A percentile compares a stretch with the other conserved stretches of the same genome.
Evolutionary conservation across 2,888 invertebrate genomes (phyloP).

Genomic region (Trachelus tabidus): DNA sequence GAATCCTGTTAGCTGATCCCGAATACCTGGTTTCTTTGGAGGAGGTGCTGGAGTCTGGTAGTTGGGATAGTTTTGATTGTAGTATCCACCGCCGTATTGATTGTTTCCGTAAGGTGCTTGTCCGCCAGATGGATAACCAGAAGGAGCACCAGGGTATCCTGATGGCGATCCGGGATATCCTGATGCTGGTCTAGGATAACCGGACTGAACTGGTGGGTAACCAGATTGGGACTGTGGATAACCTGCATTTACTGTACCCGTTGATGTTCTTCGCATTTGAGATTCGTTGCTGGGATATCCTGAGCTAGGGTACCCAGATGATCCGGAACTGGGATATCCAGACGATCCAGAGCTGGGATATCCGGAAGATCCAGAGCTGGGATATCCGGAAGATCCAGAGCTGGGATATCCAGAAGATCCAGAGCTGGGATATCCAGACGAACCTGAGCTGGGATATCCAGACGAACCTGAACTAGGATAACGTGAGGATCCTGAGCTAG

Average conservation of each 20-base stretch:
- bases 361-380: slow-evolving; percentile 17
- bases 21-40: slow-evolving; percentile 50
- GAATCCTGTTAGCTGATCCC: slow-evolving; percentile 47
- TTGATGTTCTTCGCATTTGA: slow-evolving; percentile 11
- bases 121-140: slow-evolving; percentile 18
- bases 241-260: slow-evolving; percentile 9
- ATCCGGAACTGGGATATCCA: slow-evolving; percentile 21
- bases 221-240: slow-evolving; percentile 5
- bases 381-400: slow-evolving; percentile 15
- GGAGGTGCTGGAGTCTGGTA: slow-evolving; percentile 29
- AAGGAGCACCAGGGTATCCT: slow-evolving; percentile 24
- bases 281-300: slow-evolving; percentile 24
- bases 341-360: slow-evolving; percentile 12
- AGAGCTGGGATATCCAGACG: neutral
- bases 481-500: slow-evolving; percentile 9
- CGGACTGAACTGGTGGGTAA: slow-evolving; percentile 7
- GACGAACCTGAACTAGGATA: slow-evolving; percentile 31
- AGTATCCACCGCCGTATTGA: slow-evolving; percentile 15
- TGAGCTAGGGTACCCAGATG: slow-evolving; percentile 3
- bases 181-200: slow-evolving; percentile 21
- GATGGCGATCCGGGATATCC: slow-evolving; percentile 35
- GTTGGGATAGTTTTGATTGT: slow-evolving; percentile 3
- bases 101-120: slow-evolving; percentile 20
- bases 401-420: slow-evolving; percentile 16
- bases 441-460: slow-evolving; percentile 26